A percentile compares a stretch with the other conserved stretches of the same genome.
Conservation (phyloP, 1,140 invertebrate species). For the Limonius californicus region DNA sequence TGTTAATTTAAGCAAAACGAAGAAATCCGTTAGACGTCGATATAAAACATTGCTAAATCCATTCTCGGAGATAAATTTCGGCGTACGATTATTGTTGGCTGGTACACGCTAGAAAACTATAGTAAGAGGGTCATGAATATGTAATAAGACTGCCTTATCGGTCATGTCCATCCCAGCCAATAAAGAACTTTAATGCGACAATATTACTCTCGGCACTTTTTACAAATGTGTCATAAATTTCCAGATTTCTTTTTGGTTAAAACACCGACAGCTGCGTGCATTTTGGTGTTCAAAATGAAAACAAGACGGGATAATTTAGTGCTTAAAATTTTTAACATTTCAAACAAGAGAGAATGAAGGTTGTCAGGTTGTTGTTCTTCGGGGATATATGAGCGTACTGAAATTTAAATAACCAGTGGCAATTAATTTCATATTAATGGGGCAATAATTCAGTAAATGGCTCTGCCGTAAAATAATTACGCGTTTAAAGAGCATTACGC, state of each 20-base stretch:
- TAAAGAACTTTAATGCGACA: slow-evolving; percentile 2
- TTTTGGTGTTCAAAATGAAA: slow-evolving; percentile 1
- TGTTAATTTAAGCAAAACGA: neutral
- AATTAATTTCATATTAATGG: too few species aligned
- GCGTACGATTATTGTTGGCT: neutral
- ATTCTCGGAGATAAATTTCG: neutral
- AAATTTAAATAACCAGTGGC: neutral
- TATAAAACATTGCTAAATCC: neutral
- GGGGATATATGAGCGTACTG: neutral
- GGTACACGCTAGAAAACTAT: neutral
- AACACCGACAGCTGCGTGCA: neutral
- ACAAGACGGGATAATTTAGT: neutral
- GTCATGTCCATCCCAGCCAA: neutral
- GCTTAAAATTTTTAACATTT: neutral
- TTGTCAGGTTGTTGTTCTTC: neutral
- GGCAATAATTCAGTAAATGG: too few species aligned
- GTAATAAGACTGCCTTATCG: neutral
- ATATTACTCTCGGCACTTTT: slow-evolving; percentile 8
- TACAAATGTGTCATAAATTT: slow-evolving; percentile 10
- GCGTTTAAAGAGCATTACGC: too few species aligned
- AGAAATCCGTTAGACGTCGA: neutral
- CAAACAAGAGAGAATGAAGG: neutral
- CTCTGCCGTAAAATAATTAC: too few species aligned
- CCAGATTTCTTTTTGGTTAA: slow-evolving; percentile 2
- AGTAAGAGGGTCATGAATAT: neutral